Evolutionary conservation across 2,113 vertebrate species (phyloP), one percentile per base, ranked within the genome.

Genomic region (Dendrocopos noguchii): DNA sequence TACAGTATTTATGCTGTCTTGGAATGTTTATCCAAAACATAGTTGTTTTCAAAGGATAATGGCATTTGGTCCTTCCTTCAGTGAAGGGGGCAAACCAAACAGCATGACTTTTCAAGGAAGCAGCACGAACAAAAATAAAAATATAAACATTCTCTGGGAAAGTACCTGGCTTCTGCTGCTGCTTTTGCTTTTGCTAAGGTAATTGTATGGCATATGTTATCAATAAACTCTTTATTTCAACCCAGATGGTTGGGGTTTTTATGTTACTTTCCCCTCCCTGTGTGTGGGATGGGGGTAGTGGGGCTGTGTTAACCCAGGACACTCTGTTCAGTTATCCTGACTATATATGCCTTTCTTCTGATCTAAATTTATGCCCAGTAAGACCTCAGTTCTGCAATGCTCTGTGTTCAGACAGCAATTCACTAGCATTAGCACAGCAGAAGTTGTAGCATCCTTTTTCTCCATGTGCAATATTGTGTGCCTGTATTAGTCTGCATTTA

Each of bases 11-110:
- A 77, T 16, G 6, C 15, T 66, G 6, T 63, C 59, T 86, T 74
- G 15, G 75, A 85, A 76, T 87, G 84, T 83, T 94, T 95, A 83
- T 85, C 31, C 36, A 83, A 89, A 94, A 42, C 56, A 56, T 53
- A 67, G 18, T 92, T 76, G 29, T 63, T 91, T 91, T 46, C n/a
- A 77, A 70, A 83, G 46, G 31, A 15, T 87, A 87, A 93, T 27
- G 29, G 31, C 29, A 42, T 9, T 61, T 74, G 21, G 42, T 76
- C 31, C 50, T 63, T 57, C 27, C 16, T 53, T 82, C 2, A 0
- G 10, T 79, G 64, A 80, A 93, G 39, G 8, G 31, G 42, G 64
- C 52, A 90, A 94, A 92, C 8, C 36, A 84, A 93, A 73, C 9
- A 65, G 31, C 17, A 68, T 56, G 2, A 72, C 76, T 89, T 86